phyloP scores from a whole-genome alignment of 2,888 invertebrate genomes.

The Cyrtodaria siliqua region DNA sequence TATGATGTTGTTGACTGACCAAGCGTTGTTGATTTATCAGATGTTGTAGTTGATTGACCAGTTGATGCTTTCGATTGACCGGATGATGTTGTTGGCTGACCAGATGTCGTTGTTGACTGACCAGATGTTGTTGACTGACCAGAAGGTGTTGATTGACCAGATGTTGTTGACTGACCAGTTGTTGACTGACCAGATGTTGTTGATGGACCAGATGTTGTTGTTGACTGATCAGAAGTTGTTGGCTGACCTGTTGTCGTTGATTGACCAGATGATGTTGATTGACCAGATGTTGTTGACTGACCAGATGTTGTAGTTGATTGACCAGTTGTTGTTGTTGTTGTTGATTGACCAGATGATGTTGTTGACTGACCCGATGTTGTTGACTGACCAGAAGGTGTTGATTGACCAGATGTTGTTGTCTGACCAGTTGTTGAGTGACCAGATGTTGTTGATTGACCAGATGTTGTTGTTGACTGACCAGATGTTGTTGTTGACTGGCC shows the following conservation, averaged over 20 bases:
- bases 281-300: too few species aligned
- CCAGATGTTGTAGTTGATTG: too few species aligned
- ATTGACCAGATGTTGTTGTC: slow-evolving; percentile 4
- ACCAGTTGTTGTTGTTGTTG: too few species aligned
- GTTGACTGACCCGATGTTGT: slow-evolving; percentile 2
- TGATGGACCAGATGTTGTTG: neutral
- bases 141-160: neutral
- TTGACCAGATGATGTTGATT: too few species aligned
- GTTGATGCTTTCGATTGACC: neutral
- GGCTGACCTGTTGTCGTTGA: too few species aligned
- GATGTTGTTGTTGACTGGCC: too few species aligned
- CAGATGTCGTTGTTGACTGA: neutral
- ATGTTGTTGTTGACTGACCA: too few species aligned
- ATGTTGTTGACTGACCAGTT: neutral
- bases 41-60: neutral
- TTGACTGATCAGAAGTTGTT: too few species aligned
- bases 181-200: neutral
- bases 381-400: slow-evolving; percentile 1
- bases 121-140: slow-evolving; percentile 1
- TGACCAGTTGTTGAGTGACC: slow-evolving; percentile 6
- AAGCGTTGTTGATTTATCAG: neutral
- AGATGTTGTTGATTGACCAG: too few species aligned
- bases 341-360: neutral
- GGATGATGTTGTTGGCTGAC: neutral
- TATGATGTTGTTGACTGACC: neutral